Conservation (phyloP, 1,140 invertebrate genomes). For the Artemia franciscana region DNA sequence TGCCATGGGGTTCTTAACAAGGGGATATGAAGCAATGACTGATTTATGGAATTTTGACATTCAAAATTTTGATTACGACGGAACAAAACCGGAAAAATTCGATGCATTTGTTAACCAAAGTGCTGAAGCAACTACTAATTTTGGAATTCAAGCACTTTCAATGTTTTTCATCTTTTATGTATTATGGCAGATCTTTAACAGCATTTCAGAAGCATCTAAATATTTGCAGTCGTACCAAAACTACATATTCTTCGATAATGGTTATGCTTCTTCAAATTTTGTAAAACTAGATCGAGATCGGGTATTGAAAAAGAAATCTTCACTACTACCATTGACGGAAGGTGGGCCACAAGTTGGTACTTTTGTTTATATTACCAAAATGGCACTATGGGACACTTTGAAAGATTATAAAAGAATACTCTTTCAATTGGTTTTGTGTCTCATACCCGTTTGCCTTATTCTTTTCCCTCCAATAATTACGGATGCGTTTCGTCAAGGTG, state of each 20-base stretch:
- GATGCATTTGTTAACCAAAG: not conserved
- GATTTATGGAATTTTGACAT: not conserved
- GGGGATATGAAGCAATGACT: not conserved
- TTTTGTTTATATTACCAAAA: too few relatives aligned
- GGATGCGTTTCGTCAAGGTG: not conserved
- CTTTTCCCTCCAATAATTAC: not conserved
- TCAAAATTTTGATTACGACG: not conserved
- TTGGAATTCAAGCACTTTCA: not conserved
- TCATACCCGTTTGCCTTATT: not conserved
- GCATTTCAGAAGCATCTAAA: not conserved
- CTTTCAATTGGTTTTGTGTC: not conserved
- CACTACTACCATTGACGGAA: not conserved
- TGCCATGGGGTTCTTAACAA: not conserved
- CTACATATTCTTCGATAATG: not conserved
- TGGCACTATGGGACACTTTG: not conserved
- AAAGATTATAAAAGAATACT: not conserved
- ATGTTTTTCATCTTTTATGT: not conserved
- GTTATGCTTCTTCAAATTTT: not conserved
- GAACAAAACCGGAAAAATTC: not conserved
- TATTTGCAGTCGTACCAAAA: not conserved
- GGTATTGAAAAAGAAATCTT: not conserved
- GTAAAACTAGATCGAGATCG: not conserved
- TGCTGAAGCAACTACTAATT: not conserved
- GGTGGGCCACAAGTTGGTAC: not conserved
- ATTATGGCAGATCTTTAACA: not conserved